Evolutionary conservation across 2,797 vertebrate genomes (phyloP), one percentile per base, ranked within the genome.

Genomic region (Ctenochaetus hawaiiensis): DNA sequence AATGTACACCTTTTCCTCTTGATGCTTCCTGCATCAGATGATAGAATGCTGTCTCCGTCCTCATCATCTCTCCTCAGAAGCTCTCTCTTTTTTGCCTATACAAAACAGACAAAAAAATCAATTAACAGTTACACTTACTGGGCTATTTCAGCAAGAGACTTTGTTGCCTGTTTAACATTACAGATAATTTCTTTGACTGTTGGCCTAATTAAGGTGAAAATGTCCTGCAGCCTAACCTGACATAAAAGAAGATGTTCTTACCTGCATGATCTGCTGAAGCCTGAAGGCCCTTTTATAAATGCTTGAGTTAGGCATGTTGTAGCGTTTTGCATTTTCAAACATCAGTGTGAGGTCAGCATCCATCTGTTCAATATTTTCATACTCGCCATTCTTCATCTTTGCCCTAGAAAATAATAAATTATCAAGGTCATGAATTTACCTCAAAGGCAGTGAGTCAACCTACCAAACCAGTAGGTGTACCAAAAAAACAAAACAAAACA

Each of bases 281-380:
- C 97, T 97, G 54, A 99, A 92, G n/a, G 98, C 98, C 65, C 98
- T 95, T 62, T 99, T 99, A 88, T 99, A 99, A 93, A 99, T 99
- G 83, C 96, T 96, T 57, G 98, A 99, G 93, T 97, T 99, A 49
- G 97, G 97, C 92, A 99, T 96, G 67, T 99, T 99, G 93, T 99
- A 99, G 66, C 97, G 97, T 80, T 99, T 99, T 59, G 98, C 98
- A 83, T 99, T 99, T 93, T 99, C 98, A 96, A 99, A 98, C 98
- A 99, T 99, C 83, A 97, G 74, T 78, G 93, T 97, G 83, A 99
- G 94, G 88, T 99, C 98, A 17, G 94, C 78, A 45, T 99, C 98
- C 89, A 99, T 93, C 87, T 98, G 97, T 69, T 99, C 98, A 73
- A 97, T 85, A 80, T 86, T 97, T 86, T 99, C 98, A 79, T 98